Evolutionary conservation across 2,797 vertebrate species (phyloP).

Genomic region (Diceros bicornis): DNA sequence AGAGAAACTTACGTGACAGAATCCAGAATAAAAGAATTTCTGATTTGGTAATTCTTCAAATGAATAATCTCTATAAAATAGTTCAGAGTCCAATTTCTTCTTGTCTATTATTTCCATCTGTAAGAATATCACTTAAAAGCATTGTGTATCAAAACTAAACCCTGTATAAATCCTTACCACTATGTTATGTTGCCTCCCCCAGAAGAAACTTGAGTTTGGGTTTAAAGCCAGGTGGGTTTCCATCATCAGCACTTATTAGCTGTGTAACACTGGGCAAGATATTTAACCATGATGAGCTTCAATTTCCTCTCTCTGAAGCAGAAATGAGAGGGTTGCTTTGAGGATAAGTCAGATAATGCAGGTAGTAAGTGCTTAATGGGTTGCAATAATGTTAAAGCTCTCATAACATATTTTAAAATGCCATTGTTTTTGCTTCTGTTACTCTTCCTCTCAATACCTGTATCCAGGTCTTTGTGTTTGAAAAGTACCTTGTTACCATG

Average conservation of each 20-base stretch:
- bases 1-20: constrained; percentile 10
- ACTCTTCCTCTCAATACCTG: neutral
- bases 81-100: neutral
- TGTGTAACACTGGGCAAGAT: constrained; percentile 29
- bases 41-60: neutral
- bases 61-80: constrained; percentile 13
- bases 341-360: constrained; percentile 48
- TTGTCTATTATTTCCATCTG: neutral
- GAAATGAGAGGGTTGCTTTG: constrained; percentile 58
- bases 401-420: constrained; percentile 58
- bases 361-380: constrained; percentile 6
- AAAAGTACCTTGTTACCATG: neutral
- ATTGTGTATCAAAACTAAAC: constrained; percentile 55
- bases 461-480: neutral
- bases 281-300: constrained; percentile 6
- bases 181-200: constrained; percentile 31
- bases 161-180: neutral
- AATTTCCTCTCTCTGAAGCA: constrained; percentile 63
- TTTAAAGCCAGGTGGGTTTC: constrained; percentile 42
- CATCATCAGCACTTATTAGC: constrained; percentile 41
- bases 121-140: constrained; percentile 10
- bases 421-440: neutral
- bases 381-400: neutral
- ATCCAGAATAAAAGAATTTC: constrained; percentile 9
- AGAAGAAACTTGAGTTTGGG: constrained; percentile 60